phyloP scores from a whole-genome alignment of 2,113 vertebrate genomes.

The Crypturellus undulatus region DNA sequence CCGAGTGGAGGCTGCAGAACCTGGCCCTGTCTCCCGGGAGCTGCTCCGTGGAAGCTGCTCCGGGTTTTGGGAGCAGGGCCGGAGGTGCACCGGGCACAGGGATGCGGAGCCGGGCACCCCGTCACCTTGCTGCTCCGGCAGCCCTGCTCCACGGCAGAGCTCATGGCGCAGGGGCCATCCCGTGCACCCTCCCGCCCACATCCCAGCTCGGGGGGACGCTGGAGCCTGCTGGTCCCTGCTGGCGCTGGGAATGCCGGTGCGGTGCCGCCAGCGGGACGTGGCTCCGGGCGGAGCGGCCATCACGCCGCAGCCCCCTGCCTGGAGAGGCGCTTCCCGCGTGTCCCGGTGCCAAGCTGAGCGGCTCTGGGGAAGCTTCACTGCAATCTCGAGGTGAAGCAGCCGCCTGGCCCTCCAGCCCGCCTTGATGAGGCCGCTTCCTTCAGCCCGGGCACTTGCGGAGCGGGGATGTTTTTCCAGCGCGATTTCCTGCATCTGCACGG shows the following conservation, averaged over 20 bases:
- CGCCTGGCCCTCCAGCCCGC: too few species aligned
- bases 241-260: too few species aligned
- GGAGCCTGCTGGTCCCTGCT: neutral
- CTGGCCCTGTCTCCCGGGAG: rapidly evolving
- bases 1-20: neutral
- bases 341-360: neutral
- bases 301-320: neutral
- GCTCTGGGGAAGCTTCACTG: slow-evolving; percentile 10
- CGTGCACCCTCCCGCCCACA: neutral
- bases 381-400: too few species aligned
- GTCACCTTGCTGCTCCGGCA: rapidly evolving
- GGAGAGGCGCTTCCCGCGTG: neutral
- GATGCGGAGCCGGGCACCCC: rapidly evolving
- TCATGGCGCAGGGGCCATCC: too few species aligned
- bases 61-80: neutral
- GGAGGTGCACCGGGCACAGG: neutral
- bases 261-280: rapidly evolving
- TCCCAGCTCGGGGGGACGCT: neutral
- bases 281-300: neutral
- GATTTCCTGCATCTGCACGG: rapidly evolving
- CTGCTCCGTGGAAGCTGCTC: neutral
- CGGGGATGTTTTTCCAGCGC: neutral
- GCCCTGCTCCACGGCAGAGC: neutral
- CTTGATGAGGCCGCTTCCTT: too few species aligned
- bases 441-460: neutral